Base-by-base conservation (phyloP, 1,140 invertebrate species). In the Bombus balteatus region DNA sequence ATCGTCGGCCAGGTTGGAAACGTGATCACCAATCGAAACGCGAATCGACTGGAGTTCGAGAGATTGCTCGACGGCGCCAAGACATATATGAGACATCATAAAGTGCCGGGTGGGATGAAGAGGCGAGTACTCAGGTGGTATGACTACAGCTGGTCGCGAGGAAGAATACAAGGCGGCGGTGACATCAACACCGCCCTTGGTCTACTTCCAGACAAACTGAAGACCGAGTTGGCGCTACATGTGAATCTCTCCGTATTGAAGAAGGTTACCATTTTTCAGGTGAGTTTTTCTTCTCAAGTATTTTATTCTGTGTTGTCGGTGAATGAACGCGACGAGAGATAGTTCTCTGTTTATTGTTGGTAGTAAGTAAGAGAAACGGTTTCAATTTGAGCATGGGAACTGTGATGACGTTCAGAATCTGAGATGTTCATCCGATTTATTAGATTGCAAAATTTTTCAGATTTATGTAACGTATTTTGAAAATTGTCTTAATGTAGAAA, bases 1-100 rank as follows among this genome's bases (percentile, higher is more conserved):
- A 99, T 99, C 92, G 98, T 99, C 34, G 98, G 98, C 75, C 98
- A 99, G 97, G 98, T 99, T 59, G 98, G 99, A 81, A 99, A 99
- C 95, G 98, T 99, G 88, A 99, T 99, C 92, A 99, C 98, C 9
- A 99, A 99, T 95, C 96, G 98, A 88, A 99, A 99, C 94, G 99
- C 98, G n/a, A 99, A 98, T 95, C 96, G 99, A 39, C 96, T 99
- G 81, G 99, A 99, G 95, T 99, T 99, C 94, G 99, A 99, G 95
- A 95, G 98, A 90, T 96, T 99, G 12, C 95, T 99, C 90, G 99
- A 99, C 94, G 98, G 98, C 75, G 99, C 99, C 65, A 99, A 99
- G 94, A 97, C 98, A 6, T 99, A 99, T 93, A 99, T 99, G 99
- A 96, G 98, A 91, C 98, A 99, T 94, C 98, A 99, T 95, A 99